phyloP scores from a whole-genome alignment of 2,113 vertebrate species.

The Corapipo altera region DNA sequence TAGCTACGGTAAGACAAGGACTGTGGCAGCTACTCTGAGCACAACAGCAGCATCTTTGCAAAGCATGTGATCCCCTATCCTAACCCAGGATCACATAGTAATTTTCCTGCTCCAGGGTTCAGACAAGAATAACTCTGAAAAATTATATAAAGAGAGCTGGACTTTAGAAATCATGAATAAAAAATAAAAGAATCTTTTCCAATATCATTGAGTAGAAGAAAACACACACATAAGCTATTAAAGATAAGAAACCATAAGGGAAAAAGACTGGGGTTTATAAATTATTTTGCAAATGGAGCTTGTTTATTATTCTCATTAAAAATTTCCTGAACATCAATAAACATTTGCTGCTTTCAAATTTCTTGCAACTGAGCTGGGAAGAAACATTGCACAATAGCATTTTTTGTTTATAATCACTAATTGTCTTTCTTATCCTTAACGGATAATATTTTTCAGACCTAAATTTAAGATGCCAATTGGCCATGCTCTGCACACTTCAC shows the following conservation, averaged over 20 bases:
- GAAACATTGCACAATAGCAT: accelerated
- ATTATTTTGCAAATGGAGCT: background rate
- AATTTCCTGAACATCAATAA: background rate
- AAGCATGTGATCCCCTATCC: accelerated
- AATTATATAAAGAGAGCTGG: background rate
- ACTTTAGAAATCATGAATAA: background rate
- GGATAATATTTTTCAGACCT: background rate
- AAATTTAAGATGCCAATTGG: background rate
- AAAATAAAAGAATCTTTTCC: background rate
- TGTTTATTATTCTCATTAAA: background rate
- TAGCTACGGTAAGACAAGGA: background rate
- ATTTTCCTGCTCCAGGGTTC: background rate
- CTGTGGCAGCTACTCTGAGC: background rate
- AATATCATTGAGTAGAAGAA: background rate
- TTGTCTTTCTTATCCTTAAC: background rate
- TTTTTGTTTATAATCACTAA: background rate
- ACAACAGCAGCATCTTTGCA: background rate
- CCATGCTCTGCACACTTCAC: background rate
- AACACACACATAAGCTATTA: background rate
- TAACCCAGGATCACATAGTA: background rate
- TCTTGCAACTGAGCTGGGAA: background rate
- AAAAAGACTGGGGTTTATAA: background rate
- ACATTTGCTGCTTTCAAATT: background rate
- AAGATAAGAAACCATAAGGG: background rate
- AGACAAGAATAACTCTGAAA: background rate